A percentile compares a stretch with the other conserved stretches of the same genome.
Evolutionary conservation across 2,113 vertebrate species (phyloP).

Genomic region (Phasianus colchicus): DNA sequence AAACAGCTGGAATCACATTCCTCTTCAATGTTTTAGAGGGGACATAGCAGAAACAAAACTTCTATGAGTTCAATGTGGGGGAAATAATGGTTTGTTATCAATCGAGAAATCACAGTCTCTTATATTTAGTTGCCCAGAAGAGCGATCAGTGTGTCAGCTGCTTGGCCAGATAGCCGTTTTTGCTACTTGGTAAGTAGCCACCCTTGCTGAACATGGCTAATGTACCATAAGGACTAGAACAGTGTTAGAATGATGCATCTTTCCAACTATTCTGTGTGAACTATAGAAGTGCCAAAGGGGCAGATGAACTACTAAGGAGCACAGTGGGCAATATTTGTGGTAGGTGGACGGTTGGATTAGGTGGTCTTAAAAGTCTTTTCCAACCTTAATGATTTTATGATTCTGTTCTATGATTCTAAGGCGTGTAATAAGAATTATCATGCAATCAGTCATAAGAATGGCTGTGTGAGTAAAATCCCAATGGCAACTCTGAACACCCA

Average conservation of each 20-base stretch:
- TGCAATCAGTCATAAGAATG: not conserved
- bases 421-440: not conserved
- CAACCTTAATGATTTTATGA: too few relatives aligned
- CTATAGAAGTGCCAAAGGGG: not conserved
- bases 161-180: not conserved
- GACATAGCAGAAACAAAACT: not conserved
- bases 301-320: too few relatives aligned
- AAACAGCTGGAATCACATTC: not conserved
- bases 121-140: not conserved
- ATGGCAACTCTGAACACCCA: not conserved
- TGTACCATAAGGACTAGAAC: not conserved
- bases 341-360: too few relatives aligned
- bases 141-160: not conserved
- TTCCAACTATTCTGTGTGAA: not conserved
- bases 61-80: not conserved
- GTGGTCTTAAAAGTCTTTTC: too few relatives aligned
- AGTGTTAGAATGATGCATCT: not conserved
- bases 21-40: not conserved
- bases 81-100: not conserved
- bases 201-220: not conserved
- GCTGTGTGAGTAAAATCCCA: not conserved
- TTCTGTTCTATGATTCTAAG: not conserved
- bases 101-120: not conserved
- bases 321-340: too few relatives aligned
- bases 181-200: conserved; percentile 31